Evolutionary conservation across 2,797 vertebrate species (phyloP).

Genomic region (Neosilurus mollespiculum): DNA sequence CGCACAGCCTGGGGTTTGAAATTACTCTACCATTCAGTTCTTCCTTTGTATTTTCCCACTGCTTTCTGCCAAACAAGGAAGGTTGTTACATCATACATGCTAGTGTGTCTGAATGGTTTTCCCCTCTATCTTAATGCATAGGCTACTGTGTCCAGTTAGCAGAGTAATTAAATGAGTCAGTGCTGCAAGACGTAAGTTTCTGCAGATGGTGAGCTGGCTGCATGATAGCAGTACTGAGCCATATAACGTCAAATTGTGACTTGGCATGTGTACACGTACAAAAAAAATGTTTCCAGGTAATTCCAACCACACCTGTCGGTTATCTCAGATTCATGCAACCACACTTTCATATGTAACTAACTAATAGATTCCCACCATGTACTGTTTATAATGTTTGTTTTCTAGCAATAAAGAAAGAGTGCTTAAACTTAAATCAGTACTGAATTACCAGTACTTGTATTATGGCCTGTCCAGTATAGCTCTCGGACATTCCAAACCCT

Average conservation of each 20-base stretch:
- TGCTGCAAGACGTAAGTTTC: not conserved
- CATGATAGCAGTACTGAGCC: not conserved
- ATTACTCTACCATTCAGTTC: not conserved
- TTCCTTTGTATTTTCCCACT: not conserved
- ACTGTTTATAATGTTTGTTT: not conserved
- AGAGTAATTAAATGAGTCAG: not conserved
- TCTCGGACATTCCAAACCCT: not conserved
- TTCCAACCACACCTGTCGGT: not conserved
- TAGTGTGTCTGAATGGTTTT: not conserved
- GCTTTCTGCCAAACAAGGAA: not conserved
- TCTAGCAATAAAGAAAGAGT: not conserved
- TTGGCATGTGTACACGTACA: not conserved
- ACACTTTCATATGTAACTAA: not conserved
- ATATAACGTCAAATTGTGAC: not conserved
- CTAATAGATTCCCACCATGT: not conserved
- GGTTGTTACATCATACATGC: too few species aligned
- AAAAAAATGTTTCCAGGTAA: not conserved
- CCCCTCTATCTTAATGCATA: not conserved
- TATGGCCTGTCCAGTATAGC: not conserved
- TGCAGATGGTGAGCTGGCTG: not conserved
- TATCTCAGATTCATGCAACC: not conserved
- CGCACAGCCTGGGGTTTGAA: not conserved
- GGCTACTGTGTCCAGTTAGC: not conserved
- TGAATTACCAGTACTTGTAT: not conserved
- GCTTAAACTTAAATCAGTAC: not conserved